These are phyloP conservation scores for Gadopsis bispinosus DNA, from an alignment of 2,797 vertebrate species.

Conservation along the genomic window DNA sequence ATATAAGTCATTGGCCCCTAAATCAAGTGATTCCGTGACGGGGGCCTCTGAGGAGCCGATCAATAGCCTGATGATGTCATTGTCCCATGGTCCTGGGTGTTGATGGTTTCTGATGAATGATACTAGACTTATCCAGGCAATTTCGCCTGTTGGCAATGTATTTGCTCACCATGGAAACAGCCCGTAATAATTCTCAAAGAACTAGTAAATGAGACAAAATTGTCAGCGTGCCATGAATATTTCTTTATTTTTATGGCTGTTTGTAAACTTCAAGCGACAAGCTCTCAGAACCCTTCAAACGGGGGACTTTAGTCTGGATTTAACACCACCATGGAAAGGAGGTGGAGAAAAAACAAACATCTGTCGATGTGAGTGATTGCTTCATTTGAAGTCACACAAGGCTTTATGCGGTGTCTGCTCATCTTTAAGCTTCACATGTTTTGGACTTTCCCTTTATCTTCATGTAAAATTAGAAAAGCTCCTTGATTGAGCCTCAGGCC, in stretches of 20 bases:
- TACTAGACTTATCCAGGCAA: constrained; percentile 35
- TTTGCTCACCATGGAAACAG: constrained; percentile 53
- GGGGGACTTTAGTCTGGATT: constrained; percentile 27
- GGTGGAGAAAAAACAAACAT: constrained; percentile 24
- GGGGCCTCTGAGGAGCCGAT: constrained; percentile 64
- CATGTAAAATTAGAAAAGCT: constrained; percentile 57
- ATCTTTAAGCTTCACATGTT: constrained; percentile 57
- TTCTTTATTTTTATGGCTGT: constrained; percentile 57
- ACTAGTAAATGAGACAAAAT: constrained; percentile 39
- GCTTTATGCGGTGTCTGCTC: constrained; percentile 15
- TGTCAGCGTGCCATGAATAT: constrained; percentile 43
- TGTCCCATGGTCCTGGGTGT: constrained; percentile 54
- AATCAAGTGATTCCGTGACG: constrained; percentile 67
- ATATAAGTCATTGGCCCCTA: constrained; percentile 67
- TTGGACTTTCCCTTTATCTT: constrained; percentile 38
- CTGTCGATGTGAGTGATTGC: constrained; percentile 53
- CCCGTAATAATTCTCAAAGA: constrained; percentile 47
- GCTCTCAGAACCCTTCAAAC: constrained; percentile 37
- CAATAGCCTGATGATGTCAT: constrained; percentile 80
- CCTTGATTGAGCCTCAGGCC: constrained; percentile 53
- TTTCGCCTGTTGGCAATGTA: constrained; percentile 32
- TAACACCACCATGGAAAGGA: constrained; percentile 21
- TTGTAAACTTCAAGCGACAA: constrained; percentile 21
- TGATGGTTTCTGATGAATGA: constrained; percentile 63
- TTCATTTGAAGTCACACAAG: constrained; percentile 65